These are phyloP conservation scores for Salvelinus fontinalis DNA, from an alignment of 2,113 vertebrate species.

Conservation along the genomic window DNA sequence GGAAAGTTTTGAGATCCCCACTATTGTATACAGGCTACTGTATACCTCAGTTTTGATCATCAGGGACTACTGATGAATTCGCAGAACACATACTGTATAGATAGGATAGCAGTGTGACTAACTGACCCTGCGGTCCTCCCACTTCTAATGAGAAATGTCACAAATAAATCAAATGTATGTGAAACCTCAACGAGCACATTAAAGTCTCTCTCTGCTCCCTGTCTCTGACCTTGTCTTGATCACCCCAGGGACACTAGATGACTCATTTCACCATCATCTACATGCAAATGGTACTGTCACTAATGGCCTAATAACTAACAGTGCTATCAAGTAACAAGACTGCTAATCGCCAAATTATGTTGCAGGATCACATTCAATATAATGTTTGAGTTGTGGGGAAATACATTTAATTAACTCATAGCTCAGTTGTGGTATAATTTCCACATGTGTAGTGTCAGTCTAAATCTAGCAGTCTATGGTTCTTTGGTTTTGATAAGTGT, in stretches of 20 bases:
- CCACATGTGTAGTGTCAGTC: too few species aligned
- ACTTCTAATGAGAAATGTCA: not conserved
- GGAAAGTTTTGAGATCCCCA: too few species aligned
- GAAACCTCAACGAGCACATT: constrained; percentile 1
- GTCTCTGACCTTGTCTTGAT: not conserved
- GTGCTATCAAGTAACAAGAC: not conserved
- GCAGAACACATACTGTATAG: too few species aligned
- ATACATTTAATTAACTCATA: not conserved
- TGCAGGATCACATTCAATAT: not conserved
- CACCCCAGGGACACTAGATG: not conserved
- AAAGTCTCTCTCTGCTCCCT: not conserved
- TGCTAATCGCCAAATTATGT: not conserved
- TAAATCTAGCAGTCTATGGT: not conserved
- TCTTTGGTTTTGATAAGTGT: not conserved
- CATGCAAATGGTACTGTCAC: not conserved
- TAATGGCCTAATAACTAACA: not conserved
- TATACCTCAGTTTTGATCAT: too few species aligned
- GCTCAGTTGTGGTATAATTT: not conserved
- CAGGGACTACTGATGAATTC: too few species aligned
- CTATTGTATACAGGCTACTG: too few species aligned
- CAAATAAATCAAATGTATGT: not conserved
- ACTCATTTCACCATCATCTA: constrained; percentile 2
- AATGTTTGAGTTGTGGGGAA: not conserved
- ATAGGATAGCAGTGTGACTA: not conserved
- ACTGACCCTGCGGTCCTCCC: not conserved